Percentiles rank a stretch among this genome's conserved stretches.
phyloP scores from a whole-genome alignment of 2,888 invertebrate species.

The Alcis repandata region DNA sequence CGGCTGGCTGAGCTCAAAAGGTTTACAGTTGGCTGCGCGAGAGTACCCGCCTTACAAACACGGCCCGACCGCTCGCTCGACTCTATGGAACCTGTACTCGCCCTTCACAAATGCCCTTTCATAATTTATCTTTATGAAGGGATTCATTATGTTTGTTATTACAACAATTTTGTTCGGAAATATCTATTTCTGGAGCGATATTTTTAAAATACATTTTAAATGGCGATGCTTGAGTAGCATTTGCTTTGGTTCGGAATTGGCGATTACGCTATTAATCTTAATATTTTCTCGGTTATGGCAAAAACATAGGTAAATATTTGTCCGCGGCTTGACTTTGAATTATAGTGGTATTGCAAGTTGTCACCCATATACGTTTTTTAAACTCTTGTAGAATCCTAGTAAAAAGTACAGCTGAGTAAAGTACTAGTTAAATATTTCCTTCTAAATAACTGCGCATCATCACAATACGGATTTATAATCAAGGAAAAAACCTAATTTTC shows the following conservation, averaged over 20 bases:
- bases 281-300: neutral
- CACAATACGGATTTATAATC: no score
- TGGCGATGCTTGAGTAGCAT: neutral
- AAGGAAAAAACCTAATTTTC: no score
- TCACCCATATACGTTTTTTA: no score
- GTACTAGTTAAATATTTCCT: no score
- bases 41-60: constrained; percentile 86
- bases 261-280: neutral
- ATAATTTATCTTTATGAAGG: constrained; percentile 57
- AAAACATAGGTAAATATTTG: neutral
- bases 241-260: neutral
- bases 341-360: no score
- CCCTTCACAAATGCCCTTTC: constrained; percentile 62
- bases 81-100: constrained; percentile 70
- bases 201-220: neutral
- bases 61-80: constrained; percentile 64
- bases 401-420: no score
- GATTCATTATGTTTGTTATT: constrained; percentile 49
- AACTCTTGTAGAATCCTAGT: no score
- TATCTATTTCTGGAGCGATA: neutral
- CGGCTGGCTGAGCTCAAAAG: constrained; percentile 82
- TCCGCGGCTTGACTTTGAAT: no score
- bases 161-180: constrained; percentile 17
- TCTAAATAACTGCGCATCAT: no score
- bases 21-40: constrained; percentile 85